These are phyloP conservation scores for Priocnemis perturbator DNA, from an alignment of 2,888 invertebrate species.

Conservation along the genomic window DNA sequence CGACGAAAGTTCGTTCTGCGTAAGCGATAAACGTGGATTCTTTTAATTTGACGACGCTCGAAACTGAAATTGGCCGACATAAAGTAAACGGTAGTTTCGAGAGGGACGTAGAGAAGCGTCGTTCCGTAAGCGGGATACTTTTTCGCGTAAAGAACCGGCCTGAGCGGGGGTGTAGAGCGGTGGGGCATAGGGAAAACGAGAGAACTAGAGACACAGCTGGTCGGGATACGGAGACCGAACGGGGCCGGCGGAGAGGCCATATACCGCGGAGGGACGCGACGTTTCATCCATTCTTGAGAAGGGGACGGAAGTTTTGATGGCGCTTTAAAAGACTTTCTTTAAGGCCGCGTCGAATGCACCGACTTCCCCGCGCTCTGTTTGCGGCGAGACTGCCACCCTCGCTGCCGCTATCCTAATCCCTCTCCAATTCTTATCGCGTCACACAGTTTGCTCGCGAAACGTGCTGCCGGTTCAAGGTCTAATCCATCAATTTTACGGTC, in stretches of 20 bases:
- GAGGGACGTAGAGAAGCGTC: background rate
- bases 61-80: conserved; percentile 1
- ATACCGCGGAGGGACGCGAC: too few relatives aligned
- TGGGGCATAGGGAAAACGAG: background rate
- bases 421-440: too few relatives aligned
- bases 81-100: background rate
- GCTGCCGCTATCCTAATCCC: background rate
- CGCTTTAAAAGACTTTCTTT: background rate
- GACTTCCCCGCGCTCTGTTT: background rate
- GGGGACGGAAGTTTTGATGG: conserved; percentile 16
- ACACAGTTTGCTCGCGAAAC: too few relatives aligned
- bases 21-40: background rate
- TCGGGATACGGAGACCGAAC: background rate
- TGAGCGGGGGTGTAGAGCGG: background rate
- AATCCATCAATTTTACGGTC: too few relatives aligned
- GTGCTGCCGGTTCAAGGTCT: too few relatives aligned
- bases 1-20: background rate
- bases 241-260: background rate
- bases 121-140: background rate
- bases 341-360: background rate
- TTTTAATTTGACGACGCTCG: background rate
- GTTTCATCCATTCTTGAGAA: too few relatives aligned
- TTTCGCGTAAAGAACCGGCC: background rate
- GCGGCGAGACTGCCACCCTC: background rate
- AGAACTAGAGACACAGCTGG: background rate